Evolutionary conservation across 2,113 vertebrate genomes (phyloP).

Genomic region (Rhineura floridana): DNA sequence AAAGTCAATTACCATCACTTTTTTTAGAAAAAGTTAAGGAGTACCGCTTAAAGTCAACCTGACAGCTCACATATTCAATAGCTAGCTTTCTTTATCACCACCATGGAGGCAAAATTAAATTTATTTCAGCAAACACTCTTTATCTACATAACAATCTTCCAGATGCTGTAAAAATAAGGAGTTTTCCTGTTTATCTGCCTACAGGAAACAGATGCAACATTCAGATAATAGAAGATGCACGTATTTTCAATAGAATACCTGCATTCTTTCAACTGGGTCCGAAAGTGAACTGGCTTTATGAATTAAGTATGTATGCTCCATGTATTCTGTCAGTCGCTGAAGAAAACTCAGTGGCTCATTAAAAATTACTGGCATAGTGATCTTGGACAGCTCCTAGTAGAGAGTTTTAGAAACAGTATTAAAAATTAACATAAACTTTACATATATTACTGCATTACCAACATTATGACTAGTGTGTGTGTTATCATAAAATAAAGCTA

Average conservation of each 20-base stretch:
- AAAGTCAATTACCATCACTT: not conserved
- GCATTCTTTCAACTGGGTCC: conserved; percentile 91
- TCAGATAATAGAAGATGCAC: not conserved
- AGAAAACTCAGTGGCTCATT: conserved; percentile 98
- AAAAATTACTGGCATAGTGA: conserved; percentile 97
- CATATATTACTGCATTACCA: not conserved
- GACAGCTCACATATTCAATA: not conserved
- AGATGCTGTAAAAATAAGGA: not conserved
- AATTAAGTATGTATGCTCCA: conserved; percentile 98
- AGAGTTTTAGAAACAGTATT: conserved; percentile 48
- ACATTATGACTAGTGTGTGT: conserved; percentile 37
- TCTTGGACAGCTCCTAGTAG: conserved; percentile 94
- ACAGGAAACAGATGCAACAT: not conserved
- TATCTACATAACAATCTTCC: not conserved
- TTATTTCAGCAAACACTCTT: not conserved
- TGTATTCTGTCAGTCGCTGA: conserved; percentile 93
- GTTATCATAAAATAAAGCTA: conserved; percentile 32
- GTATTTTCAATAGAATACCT: conserved; percentile 74
- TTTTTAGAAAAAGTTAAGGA: not conserved
- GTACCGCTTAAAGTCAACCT: not conserved
- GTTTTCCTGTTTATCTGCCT: not conserved
- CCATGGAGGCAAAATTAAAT: not conserved
- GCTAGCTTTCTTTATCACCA: not conserved
- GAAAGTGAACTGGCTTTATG: conserved; percentile 88
- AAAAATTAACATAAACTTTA: not conserved